phyloP scores from a whole-genome alignment of 2,113 vertebrate genomes.

The Callospermophilus lateralis region DNA sequence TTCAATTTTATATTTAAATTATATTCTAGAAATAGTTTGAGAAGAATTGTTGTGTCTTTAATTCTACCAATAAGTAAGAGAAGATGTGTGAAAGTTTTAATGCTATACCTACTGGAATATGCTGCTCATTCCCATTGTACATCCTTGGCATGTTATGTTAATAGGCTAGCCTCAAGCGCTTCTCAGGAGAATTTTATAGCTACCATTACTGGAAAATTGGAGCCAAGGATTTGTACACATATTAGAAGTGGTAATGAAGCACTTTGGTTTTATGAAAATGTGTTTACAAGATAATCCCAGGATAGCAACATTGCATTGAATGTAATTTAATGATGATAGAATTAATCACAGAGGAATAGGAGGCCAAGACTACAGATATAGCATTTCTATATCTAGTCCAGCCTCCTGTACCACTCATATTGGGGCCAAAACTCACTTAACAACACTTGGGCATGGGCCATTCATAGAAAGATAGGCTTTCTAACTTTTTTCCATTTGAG shows the following conservation, averaged over 20 bases:
- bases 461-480: neutral
- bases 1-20: constrained; percentile 19
- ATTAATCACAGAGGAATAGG: neutral
- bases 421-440: neutral
- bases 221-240: neutral
- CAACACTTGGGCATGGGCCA: neutral
- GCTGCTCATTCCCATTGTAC: neutral
- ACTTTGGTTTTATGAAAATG: constrained; percentile 58
- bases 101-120: neutral
- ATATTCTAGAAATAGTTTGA: constrained; percentile 25
- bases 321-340: neutral
- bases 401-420: rapidly evolving
- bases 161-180: neutral
- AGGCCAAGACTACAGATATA: neutral
- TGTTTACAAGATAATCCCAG: constrained; percentile 7
- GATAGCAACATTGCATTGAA: neutral
- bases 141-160: neutral
- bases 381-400: neutral
- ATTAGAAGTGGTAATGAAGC: constrained; percentile 21
- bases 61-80: neutral
- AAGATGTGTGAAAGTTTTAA: neutral
- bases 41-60: neutral
- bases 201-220: constrained; percentile 24
- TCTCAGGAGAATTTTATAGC: constrained; percentile 12
- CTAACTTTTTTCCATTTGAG: neutral